phyloP scores from a whole-genome alignment of 2,888 invertebrate genomes.

The Sarcophaga variegata region DNA sequence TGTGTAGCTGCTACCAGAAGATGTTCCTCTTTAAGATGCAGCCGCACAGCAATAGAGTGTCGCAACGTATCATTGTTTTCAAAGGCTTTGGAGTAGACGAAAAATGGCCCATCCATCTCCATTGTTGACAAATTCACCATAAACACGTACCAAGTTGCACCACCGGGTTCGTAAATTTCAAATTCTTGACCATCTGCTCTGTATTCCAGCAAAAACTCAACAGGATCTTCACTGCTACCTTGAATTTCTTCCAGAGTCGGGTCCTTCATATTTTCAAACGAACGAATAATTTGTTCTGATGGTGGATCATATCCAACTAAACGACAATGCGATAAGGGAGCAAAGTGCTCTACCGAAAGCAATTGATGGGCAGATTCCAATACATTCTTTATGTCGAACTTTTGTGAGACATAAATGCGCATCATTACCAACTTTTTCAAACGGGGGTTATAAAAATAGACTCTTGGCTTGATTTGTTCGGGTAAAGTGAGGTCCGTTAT shows the following conservation, averaged over 20 bases:
- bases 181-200: conserved; percentile 85
- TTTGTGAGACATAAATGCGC: conserved; percentile 84
- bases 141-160: conserved; percentile 84
- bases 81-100: conserved; percentile 84
- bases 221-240: conserved; percentile 74
- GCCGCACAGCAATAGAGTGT: conserved; percentile 82
- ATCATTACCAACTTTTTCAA: conserved; percentile 83
- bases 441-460: conserved; percentile 86
- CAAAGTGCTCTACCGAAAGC: conserved; percentile 84
- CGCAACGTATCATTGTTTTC: conserved; percentile 85
- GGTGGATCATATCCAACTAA: conserved; percentile 87
- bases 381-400: conserved; percentile 84
- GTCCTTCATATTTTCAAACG: conserved; percentile 84
- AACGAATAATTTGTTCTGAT: conserved; percentile 85
- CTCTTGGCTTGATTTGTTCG: conserved; percentile 84
- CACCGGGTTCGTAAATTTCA: conserved; percentile 85
- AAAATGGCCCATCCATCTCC: conserved; percentile 85
- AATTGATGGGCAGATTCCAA: conserved; percentile 84
- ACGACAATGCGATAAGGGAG: conserved; percentile 86
- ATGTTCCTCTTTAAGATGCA: conserved; percentile 79
- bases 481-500: conserved; percentile 79
- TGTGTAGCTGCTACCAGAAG: conserved; percentile 76
- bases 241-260: conserved; percentile 77
- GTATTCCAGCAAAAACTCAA: conserved; percentile 87
- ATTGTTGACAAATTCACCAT: conserved; percentile 85